Percentiles rank a stretch among this genome's conserved stretches.
phyloP scores from a whole-genome alignment of 2,797 vertebrate species.

The Lagorchestes hirsutus region DNA sequence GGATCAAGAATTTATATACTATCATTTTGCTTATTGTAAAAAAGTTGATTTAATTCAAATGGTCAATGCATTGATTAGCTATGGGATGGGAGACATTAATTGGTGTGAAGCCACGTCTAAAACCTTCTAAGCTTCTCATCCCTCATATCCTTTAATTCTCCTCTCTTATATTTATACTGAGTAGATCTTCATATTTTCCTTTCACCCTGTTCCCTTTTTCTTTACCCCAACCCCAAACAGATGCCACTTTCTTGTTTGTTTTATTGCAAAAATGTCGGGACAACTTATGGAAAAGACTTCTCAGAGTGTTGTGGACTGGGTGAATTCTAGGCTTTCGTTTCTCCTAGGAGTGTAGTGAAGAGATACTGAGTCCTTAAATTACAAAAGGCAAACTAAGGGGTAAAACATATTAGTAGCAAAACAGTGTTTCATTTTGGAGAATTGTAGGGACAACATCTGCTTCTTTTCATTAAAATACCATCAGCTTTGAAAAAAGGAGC shows the following conservation, averaged over 20 bases:
- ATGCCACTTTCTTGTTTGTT: not conserved
- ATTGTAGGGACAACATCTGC: not conserved
- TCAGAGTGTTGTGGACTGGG: not conserved
- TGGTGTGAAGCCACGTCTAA: not conserved
- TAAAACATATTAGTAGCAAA: not conserved
- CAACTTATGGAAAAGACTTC: not conserved
- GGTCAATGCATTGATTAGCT: not conserved
- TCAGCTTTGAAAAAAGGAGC: not conserved
- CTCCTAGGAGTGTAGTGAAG: not conserved
- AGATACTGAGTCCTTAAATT: not conserved
- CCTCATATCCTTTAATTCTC: not conserved
- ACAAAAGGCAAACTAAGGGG: not conserved
- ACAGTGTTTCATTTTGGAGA: not conserved
- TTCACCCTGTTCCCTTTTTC: not conserved
- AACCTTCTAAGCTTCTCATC: not conserved
- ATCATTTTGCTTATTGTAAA: not conserved
- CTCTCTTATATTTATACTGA: not conserved
- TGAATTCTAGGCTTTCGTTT: not conserved
- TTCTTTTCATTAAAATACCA: not conserved
- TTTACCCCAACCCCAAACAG: not conserved
- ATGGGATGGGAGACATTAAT: not conserved
- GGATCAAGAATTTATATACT: not conserved
- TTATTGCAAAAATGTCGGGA: not conserved
- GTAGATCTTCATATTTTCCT: not conserved
- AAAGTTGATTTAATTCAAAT: not conserved